Percentiles rank a stretch among this genome's conserved stretches.
Conservation (phyloP, 35 echinoderm and acorn worm genomes). For the Acanthaster planci region DNA sequence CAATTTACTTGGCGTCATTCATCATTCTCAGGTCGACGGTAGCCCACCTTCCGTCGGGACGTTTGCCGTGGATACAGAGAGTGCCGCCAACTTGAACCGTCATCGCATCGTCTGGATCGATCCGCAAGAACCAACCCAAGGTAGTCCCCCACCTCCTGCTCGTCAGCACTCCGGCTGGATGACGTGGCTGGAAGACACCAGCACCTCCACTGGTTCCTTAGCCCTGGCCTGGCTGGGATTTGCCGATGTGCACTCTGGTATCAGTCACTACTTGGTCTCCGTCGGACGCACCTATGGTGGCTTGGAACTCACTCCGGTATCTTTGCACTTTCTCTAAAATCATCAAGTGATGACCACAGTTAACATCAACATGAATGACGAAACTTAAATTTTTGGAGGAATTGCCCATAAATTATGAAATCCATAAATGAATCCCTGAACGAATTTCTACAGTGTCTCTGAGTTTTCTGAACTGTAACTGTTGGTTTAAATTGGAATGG, state of each 20-base stretch:
- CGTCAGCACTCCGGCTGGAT: slow-evolving; percentile 32
- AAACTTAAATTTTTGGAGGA: too few relatives aligned
- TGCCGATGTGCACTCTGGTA: slow-evolving; percentile 41
- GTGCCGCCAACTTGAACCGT: slow-evolving; percentile 18
- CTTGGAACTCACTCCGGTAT: slow-evolving; percentile 35
- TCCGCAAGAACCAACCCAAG: neutral
- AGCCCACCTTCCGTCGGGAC: slow-evolving; percentile 39
- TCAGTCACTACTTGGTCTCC: slow-evolving; percentile 38
- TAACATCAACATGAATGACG: too few relatives aligned
- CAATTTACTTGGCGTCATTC: too few relatives aligned
- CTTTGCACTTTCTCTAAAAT: too few relatives aligned
- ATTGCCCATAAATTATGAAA: too few relatives aligned
- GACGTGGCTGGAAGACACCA: slow-evolving; percentile 22
- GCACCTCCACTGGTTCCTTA: neutral
- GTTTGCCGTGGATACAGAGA: slow-evolving; percentile 36
- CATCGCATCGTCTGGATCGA: slow-evolving; percentile 32
- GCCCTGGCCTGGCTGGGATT: slow-evolving; percentile 53
- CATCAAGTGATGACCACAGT: too few relatives aligned
- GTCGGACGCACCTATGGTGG: slow-evolving; percentile 24
- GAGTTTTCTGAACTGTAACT: too few relatives aligned
- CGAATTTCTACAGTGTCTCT: too few relatives aligned
- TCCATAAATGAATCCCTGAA: too few relatives aligned
- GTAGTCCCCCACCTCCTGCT: neutral
- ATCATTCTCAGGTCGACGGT: slow-evolving; percentile 20
- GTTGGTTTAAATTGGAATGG: too few relatives aligned